Evolutionary conservation across 2,113 vertebrate genomes (phyloP).

Genomic region (Chelonoidis abingdonii): DNA sequence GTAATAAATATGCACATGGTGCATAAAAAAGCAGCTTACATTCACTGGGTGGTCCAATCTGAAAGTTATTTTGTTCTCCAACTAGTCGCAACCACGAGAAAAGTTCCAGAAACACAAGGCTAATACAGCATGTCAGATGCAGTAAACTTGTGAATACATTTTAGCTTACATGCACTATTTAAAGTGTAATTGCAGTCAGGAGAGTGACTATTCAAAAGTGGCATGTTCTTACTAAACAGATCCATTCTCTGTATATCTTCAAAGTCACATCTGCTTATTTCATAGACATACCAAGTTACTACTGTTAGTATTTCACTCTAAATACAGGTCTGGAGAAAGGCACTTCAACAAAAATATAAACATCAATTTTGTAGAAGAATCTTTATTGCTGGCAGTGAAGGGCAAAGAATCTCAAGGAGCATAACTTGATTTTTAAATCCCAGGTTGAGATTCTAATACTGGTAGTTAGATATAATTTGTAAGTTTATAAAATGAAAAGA

Average conservation of each 20-base stretch:
- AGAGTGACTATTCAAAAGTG: not conserved
- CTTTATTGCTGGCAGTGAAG: not conserved
- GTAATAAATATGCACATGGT: not conserved
- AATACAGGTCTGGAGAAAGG: not conserved
- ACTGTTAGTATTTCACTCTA: not conserved
- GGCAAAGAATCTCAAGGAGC: not conserved
- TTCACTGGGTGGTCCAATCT: not conserved
- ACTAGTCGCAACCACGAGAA: not conserved
- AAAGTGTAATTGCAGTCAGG: not conserved
- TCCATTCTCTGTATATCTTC: constrained; percentile 21
- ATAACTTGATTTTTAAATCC: not conserved
- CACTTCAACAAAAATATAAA: too few species aligned
- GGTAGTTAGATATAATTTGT: not conserved
- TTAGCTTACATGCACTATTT: not conserved
- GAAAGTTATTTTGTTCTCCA: not conserved
- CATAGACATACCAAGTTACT: not conserved
- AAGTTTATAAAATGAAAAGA: not conserved
- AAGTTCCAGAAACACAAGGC: not conserved
- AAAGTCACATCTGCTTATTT: constrained; percentile 11
- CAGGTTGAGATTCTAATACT: not conserved
- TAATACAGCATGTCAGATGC: not conserved
- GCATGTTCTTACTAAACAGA: constrained; percentile 36
- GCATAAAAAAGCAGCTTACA: not conserved
- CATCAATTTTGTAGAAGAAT: not conserved
- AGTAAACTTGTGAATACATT: not conserved